Conservation (phyloP, 2,113 vertebrate genomes). For the Onychostruthus taczanowskii region DNA sequence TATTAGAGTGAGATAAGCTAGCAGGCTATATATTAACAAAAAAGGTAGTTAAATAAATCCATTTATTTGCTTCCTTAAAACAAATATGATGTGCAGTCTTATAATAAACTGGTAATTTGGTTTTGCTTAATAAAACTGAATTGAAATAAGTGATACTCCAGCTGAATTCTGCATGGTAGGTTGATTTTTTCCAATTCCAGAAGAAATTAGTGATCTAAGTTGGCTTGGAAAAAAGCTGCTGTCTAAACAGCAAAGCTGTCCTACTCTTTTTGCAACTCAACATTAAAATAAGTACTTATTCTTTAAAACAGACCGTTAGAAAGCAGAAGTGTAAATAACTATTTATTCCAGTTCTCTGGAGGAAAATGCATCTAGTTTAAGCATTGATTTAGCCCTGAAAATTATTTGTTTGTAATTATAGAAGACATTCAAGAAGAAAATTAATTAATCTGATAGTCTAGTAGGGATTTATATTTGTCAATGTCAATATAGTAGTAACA, state of each 20-base stretch:
- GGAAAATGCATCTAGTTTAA: constrained; percentile 7
- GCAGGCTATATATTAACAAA: background rate
- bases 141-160: background rate
- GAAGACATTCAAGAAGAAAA: background rate
- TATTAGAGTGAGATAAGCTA: background rate
- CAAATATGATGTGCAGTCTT: background rate
- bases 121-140: constrained; percentile 29
- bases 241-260: background rate
- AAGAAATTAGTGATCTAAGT: constrained; percentile 16
- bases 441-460: background rate
- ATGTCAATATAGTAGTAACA: background rate
- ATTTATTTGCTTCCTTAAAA: constrained; percentile 22
- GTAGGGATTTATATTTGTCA: background rate
- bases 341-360: background rate
- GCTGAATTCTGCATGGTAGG: background rate
- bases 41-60: background rate
- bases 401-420: background rate
- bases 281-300: constrained; percentile 8
- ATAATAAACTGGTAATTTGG: background rate
- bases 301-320: background rate
- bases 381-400: constrained; percentile 14
- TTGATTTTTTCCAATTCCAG: constrained; percentile 46
- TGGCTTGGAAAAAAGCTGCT: constrained; percentile 18
- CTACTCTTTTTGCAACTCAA: constrained; percentile 7
- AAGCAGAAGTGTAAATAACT: constrained; percentile 21